A percentile compares a stretch with the other conserved stretches of the same genome.
These are phyloP conservation scores for Tetropium fuscum DNA, from an alignment of 2,888 invertebrate genomes.

Conservation along the genomic window DNA sequence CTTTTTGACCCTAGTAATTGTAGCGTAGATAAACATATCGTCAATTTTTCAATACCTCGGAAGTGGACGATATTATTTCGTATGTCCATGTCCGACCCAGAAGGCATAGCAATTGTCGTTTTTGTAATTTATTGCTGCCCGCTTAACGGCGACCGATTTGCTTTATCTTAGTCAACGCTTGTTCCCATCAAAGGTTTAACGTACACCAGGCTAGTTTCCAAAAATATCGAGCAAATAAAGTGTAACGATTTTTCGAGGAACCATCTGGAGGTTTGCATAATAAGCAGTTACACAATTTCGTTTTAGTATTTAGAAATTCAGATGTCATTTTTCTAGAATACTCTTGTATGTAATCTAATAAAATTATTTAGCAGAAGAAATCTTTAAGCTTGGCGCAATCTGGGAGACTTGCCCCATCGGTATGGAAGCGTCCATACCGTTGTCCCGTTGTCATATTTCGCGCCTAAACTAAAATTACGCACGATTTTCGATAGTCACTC, in stretches of 20 bases:
- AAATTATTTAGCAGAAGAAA: too few species aligned
- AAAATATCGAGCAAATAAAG: not conserved
- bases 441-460: too few species aligned
- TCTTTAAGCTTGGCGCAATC: too few species aligned
- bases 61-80: slow-evolving; percentile 24
- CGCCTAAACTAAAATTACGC: too few species aligned
- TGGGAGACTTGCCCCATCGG: too few species aligned
- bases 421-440: too few species aligned
- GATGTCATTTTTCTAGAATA: too few species aligned
- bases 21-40: slow-evolving; percentile 65
- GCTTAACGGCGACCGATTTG: slow-evolving; percentile 4
- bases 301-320: too few species aligned
- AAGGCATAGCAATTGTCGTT: slow-evolving; percentile 31
- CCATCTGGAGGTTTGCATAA: too few species aligned
- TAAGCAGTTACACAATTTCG: too few species aligned
- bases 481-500: too few species aligned
- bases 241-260: not conserved
- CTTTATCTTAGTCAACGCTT: slow-evolving; percentile 12
- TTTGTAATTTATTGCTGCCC: slow-evolving; percentile 36
- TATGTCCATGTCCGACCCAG: slow-evolving; percentile 15
- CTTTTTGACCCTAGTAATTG: slow-evolving; percentile 65
- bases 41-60: slow-evolving; percentile 62
- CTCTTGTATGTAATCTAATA: too few species aligned
- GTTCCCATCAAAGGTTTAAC: slow-evolving; percentile 13
- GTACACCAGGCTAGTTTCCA: not conserved